Evolutionary conservation across 2,113 vertebrate species (phyloP).

Genomic region (Corvus cornix): DNA sequence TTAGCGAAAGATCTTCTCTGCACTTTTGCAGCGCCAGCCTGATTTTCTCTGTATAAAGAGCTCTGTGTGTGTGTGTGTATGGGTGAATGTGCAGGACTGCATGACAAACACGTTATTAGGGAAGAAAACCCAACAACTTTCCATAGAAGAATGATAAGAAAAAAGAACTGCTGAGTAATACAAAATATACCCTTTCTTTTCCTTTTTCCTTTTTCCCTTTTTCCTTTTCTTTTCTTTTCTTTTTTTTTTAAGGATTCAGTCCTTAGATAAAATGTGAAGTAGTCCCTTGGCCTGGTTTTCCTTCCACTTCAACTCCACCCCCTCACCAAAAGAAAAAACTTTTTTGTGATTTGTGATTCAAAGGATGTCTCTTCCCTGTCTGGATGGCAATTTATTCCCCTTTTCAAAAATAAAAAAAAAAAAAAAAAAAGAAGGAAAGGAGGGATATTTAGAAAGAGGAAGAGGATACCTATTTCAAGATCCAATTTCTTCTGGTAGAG

Average conservation of each 20-base stretch:
- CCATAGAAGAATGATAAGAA: background rate
- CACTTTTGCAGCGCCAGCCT: constrained; percentile 38
- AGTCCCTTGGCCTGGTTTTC: constrained; percentile 43
- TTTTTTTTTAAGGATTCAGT: background rate
- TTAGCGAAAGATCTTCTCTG: constrained; percentile 62
- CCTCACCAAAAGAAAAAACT: background rate
- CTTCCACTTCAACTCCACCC: background rate
- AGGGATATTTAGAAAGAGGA: background rate
- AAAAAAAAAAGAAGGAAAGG: background rate
- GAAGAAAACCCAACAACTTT: background rate
- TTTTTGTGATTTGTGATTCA: constrained; percentile 22
- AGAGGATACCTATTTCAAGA: background rate
- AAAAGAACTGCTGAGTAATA: constrained; percentile 58
- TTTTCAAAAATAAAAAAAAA: background rate
- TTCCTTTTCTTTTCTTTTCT: too few relatives aligned
- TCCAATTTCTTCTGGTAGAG: background rate
- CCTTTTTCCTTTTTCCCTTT: too few relatives aligned
- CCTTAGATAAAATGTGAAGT: constrained; percentile 5
- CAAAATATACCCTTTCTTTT: constrained; percentile 3
- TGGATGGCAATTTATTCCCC: background rate
- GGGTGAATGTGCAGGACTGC: constrained; percentile 4
- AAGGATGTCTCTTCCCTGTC: background rate
- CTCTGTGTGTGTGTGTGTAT: background rate
- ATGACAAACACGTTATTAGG: constrained; percentile 8
- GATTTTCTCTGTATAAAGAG: constrained; percentile 23